phyloP scores from a whole-genome alignment of 2,888 invertebrate species.

The Desoria tigrina region DNA sequence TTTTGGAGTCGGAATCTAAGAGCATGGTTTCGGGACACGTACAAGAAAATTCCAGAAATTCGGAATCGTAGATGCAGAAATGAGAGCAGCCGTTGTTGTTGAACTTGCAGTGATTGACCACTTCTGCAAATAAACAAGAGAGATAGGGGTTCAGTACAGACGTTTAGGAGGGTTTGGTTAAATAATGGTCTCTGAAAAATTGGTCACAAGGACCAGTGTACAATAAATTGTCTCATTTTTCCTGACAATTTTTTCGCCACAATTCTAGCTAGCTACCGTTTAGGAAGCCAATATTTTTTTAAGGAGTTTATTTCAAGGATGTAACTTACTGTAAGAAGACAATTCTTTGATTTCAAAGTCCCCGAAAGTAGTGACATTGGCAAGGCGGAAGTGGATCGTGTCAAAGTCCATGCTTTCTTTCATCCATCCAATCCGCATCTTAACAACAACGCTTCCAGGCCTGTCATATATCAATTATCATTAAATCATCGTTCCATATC shows the following conservation, averaged over 20 bases:
- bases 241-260: neutral
- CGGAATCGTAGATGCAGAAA: slow-evolving; percentile 68
- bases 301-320: too few relatives aligned
- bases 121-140: slow-evolving; percentile 58
- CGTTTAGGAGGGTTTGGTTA: slow-evolving; percentile 15
- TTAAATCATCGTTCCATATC: too few relatives aligned
- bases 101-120: slow-evolving; percentile 67
- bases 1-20: slow-evolving; percentile 60
- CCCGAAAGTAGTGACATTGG: slow-evolving; percentile 30
- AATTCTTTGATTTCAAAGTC: slow-evolving; percentile 23
- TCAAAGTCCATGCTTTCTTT: slow-evolving; percentile 62
- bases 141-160: too few relatives aligned
- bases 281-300: too few relatives aligned
- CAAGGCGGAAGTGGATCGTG: slow-evolving; percentile 47
- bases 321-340: slow-evolving; percentile 42
- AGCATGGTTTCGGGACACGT: slow-evolving; percentile 65
- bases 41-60: slow-evolving; percentile 66
- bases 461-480: too few relatives aligned
- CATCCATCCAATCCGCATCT: slow-evolving; percentile 68
- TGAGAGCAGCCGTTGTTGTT: slow-evolving; percentile 68
- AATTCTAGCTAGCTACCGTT: too few relatives aligned
- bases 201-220: too few relatives aligned
- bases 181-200: too few relatives aligned
- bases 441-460: slow-evolving; percentile 67
- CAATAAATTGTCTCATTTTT: too few relatives aligned